Evolutionary conservation across 2,797 vertebrate species (phyloP).

Genomic region (Erethizon dorsatum): DNA sequence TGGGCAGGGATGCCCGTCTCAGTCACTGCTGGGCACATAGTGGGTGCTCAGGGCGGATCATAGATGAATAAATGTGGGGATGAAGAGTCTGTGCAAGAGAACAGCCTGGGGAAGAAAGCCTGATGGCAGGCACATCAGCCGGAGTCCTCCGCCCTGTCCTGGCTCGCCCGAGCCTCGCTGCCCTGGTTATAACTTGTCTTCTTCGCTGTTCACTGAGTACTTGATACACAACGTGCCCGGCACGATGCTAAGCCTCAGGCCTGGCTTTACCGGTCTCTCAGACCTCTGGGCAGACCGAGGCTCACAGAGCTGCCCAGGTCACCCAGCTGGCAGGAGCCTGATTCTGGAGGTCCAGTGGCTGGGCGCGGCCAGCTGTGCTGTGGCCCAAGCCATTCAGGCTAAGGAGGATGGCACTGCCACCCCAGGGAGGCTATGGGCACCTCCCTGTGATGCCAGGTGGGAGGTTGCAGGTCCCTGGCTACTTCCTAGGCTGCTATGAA

Average conservation of each 20-base stretch:
- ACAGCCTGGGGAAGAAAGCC: neutral
- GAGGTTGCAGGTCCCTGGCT: neutral
- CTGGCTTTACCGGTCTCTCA: neutral
- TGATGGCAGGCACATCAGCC: fast-evolving
- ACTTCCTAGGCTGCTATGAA: neutral
- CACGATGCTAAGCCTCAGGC: neutral
- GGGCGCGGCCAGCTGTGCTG: neutral
- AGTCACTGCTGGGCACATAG: neutral
- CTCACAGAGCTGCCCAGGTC: neutral
- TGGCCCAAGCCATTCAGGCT: neutral
- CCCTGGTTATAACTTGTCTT: neutral
- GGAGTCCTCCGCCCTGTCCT: neutral
- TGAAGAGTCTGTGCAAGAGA: neutral
- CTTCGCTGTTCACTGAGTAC: neutral
- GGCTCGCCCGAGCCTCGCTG: neutral
- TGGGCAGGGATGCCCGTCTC: neutral
- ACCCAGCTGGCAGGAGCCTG: neutral
- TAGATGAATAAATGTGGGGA: neutral
- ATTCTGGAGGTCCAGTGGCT: neutral
- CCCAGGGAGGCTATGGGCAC: neutral
- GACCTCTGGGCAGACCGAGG: neutral
- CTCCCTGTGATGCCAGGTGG: neutral
- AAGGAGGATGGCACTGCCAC: neutral
- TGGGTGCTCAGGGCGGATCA: neutral
- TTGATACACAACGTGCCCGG: neutral